A percentile compares a stretch with the other conserved stretches of the same genome.
These are phyloP conservation scores for Diglossa cyanea DNA, from an alignment of 2,797 vertebrate genomes.

Conservation along the genomic window DNA sequence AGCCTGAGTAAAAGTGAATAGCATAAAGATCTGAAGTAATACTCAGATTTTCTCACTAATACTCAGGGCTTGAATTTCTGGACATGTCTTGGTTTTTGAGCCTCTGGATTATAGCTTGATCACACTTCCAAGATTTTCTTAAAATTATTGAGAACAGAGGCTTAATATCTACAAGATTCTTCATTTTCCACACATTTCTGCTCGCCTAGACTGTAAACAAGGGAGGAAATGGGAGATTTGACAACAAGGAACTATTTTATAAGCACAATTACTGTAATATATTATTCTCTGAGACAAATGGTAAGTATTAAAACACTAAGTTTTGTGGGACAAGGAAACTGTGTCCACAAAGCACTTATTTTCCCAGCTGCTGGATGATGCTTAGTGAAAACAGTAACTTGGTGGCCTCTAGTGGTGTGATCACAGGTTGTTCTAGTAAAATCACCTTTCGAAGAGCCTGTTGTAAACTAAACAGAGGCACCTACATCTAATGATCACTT, in stretches of 20 bases:
- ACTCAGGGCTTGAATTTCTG: background rate
- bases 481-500: background rate
- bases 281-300: background rate
- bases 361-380: background rate
- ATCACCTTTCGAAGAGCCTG: background rate
- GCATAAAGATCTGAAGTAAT: background rate
- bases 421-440: background rate
- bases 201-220: background rate
- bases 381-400: background rate
- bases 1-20: background rate
- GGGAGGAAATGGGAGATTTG: background rate
- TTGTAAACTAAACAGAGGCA: background rate
- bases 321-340: background rate
- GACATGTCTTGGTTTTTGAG: background rate
- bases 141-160: background rate
- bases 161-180: background rate
- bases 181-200: background rate
- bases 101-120: background rate
- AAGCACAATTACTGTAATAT: background rate
- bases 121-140: background rate
- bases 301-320: background rate
- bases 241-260: background rate
- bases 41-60: background rate
- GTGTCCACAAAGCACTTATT: background rate
- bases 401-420: slow-evolving; percentile 46